Base-by-base conservation (phyloP, 2,888 invertebrate species). In the Xestia xanthographa region DNA sequence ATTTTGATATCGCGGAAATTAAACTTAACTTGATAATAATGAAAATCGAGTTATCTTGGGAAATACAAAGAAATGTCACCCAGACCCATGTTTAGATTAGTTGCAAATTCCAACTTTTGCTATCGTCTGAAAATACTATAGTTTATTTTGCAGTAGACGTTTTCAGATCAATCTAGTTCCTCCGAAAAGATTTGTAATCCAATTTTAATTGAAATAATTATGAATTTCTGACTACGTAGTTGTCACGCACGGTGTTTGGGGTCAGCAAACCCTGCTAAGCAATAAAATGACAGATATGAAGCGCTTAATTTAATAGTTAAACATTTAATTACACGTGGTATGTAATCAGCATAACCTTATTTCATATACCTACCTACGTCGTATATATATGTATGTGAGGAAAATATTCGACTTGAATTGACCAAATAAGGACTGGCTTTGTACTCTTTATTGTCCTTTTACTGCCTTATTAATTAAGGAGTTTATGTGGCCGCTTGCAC, bases 211-310 rank as follows among this genome's bases (percentile, higher is more conserved):
- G 38, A 58, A 82, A 53, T 63, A 48, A 70, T 45, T 74, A 26
- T 26, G 29, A 58, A 66, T 56, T 82, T 67, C 56, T 67, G 45
- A 69, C 50, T 38, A 26, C 67, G 73, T 62, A 63, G 34, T 67
- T 41, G 69, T 71, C 82, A 80, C 85, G 82, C 82, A 80, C 48
- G 20, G 53, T 43, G 63, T 20, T 67, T 62, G 60, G 66, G 70
- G 82, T 82, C 70, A 75, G 50, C 41, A 82, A 79, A 65, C 82
- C 29, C 26, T 41, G 58, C n/a, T 34, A 14, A 17, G 26, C 6
- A 26, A 63, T 58, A 45, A 77, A 50, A 58, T 72, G 53, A 68
- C 26, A 58, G 56, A 50, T 45, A 58, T 69, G 34, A 58, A 66
- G 53, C 5, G 26, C 29, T 50, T 56, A 34, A 41, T 29, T 60